Percentiles rank a stretch among this genome's conserved stretches.
Evolutionary conservation across 2,113 vertebrate genomes (phyloP).

Genomic region (Cricetomys ansorgei): DNA sequence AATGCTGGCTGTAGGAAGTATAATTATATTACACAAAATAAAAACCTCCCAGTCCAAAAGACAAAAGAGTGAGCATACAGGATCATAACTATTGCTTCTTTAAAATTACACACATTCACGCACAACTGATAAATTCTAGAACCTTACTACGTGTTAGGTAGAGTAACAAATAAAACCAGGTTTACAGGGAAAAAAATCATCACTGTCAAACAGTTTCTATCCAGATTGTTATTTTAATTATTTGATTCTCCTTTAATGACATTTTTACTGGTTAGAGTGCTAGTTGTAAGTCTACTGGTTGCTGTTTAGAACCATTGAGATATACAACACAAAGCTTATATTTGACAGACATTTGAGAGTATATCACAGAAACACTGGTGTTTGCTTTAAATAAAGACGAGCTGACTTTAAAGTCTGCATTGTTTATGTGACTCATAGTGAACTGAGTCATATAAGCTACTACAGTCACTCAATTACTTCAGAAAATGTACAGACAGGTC

Average conservation of each 20-base stretch:
- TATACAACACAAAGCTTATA: neutral
- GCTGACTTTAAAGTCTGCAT: slow-evolving; percentile 47
- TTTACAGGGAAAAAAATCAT: neutral
- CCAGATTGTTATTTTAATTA: neutral
- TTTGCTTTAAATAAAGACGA: slow-evolving; percentile 64
- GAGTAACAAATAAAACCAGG: neutral
- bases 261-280: neutral
- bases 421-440: neutral
- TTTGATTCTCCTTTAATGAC: slow-evolving; percentile 11
- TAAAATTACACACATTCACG: neutral
- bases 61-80: neutral
- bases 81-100: neutral
- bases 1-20: neutral
- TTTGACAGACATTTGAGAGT: slow-evolving; percentile 54
- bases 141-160: neutral
- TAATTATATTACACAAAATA: neutral
- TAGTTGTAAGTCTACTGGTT: neutral
- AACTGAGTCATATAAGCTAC: neutral
- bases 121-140: neutral
- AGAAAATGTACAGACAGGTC: slow-evolving; percentile 27
- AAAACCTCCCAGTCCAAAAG: neutral
- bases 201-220: neutral
- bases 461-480: slow-evolving; percentile 26
- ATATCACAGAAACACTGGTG: neutral
- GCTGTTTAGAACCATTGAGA: slow-evolving; percentile 47